phyloP scores from a whole-genome alignment of 23 tunicate genomes.

The Styela clava region DNA sequence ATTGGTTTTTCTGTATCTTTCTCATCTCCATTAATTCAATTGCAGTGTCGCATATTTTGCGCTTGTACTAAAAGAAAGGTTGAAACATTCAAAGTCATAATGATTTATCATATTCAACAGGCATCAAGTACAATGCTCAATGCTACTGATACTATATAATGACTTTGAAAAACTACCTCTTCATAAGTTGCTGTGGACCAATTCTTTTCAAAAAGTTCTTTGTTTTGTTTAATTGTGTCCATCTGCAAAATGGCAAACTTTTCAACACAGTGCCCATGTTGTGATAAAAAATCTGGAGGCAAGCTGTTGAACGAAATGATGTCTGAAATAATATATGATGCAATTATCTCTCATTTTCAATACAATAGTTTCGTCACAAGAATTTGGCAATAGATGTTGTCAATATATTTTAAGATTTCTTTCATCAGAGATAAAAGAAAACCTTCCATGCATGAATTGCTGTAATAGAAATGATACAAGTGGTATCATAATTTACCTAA shows the following conservation, averaged over 20 bases:
- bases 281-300: conserved; percentile 41
- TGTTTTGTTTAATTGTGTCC: conserved; percentile 38
- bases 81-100: no score
- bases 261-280: conserved; percentile 44
- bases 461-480: no score
- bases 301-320: conserved; percentile 12
- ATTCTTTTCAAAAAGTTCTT: conserved; percentile 21
- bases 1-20: conserved; percentile 34
- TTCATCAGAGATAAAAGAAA: no score
- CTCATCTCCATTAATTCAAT: conserved; percentile 19
- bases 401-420: no score
- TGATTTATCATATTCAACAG: no score
- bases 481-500: neutral
- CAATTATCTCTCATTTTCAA: neutral
- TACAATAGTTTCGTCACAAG: no score
- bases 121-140: no score
- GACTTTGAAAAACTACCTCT: no score
- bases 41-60: neutral
- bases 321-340: neutral
- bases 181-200: neutral
- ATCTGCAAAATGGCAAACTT: conserved; percentile 40
- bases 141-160: no score
- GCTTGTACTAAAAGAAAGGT: neutral
- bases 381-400: no score
- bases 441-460: no score